phyloP scores from a whole-genome alignment of 2,113 vertebrate species.

The Mastomys natalensis region DNA sequence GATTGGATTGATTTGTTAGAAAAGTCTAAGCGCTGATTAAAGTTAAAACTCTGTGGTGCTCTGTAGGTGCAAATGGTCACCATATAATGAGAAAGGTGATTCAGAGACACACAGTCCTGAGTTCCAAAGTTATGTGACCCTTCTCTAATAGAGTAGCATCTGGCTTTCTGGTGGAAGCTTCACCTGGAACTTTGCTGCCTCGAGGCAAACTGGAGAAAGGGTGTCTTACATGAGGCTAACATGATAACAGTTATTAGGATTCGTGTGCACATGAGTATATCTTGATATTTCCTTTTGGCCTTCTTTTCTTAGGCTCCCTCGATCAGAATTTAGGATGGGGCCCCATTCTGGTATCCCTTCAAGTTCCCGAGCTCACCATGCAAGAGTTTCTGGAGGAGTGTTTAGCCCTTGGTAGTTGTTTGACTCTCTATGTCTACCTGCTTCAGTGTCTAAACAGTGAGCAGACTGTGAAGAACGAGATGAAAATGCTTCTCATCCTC shows the following conservation, averaged over 20 bases:
- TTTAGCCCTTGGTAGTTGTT: constrained; percentile 93
- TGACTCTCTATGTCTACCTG: constrained; percentile 96
- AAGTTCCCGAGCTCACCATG: constrained; percentile 96
- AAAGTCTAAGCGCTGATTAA: background rate
- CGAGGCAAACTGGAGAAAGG: background rate
- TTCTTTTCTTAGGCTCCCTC: constrained; percentile 84
- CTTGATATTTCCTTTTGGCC: background rate
- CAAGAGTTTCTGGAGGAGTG: constrained; percentile 97
- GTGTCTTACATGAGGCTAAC: background rate
- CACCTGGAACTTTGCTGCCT: background rate
- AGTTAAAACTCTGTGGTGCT: background rate
- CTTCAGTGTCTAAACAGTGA: constrained; percentile 94
- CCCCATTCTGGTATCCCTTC: constrained; percentile 95
- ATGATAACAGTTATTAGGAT: background rate
- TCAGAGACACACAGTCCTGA: background rate
- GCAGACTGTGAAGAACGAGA: constrained; percentile 93
- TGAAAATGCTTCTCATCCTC: constrained; percentile 91
- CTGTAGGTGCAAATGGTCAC: background rate
- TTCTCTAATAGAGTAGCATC: background rate
- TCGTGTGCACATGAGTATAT: background rate
- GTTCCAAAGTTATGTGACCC: background rate
- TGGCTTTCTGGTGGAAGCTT: background rate
- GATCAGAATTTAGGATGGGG: constrained; percentile 93
- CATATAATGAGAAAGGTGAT: background rate
- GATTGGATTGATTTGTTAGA: background rate